phyloP scores from a whole-genome alignment of 2,888 invertebrate genomes.

The Acanthosepion lycidas region DNA sequence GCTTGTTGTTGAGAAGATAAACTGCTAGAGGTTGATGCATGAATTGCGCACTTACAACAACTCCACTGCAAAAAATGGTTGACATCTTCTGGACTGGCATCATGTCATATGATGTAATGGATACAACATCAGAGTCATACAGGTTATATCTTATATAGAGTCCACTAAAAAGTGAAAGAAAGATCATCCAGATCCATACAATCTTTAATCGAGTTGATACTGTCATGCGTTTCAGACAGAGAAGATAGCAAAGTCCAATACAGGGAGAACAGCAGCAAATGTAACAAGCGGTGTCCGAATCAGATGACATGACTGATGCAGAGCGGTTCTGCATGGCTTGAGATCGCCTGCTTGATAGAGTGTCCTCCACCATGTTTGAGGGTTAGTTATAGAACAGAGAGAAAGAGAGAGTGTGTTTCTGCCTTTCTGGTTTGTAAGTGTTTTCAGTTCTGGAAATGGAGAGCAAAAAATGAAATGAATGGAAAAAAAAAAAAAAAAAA shows the following conservation, averaged over 20 bases:
- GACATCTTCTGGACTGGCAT: background rate
- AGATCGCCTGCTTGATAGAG: background rate
- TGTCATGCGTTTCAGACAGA: background rate
- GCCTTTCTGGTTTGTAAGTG: background rate
- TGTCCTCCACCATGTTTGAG: background rate
- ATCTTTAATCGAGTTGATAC: background rate
- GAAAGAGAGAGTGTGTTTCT: background rate
- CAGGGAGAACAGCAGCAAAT: background rate
- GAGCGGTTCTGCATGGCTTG: background rate
- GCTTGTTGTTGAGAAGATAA: background rate
- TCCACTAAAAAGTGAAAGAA: background rate
- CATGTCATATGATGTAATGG: background rate
- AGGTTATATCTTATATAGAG: conserved; percentile 6
- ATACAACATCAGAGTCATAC: background rate
- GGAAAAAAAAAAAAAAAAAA: background rate
- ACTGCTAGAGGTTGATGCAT: background rate
- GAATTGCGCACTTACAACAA: background rate
- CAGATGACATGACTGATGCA: background rate
- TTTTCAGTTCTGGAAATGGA: conserved; percentile 33
- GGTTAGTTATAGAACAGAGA: background rate
- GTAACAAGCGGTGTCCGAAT: background rate
- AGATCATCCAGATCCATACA: background rate
- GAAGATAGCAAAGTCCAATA: background rate
- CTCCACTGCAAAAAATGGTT: background rate
- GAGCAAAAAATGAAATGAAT: background rate